Conservation (phyloP, 2,888 invertebrate species). For the Drosophila sordidula region DNA sequence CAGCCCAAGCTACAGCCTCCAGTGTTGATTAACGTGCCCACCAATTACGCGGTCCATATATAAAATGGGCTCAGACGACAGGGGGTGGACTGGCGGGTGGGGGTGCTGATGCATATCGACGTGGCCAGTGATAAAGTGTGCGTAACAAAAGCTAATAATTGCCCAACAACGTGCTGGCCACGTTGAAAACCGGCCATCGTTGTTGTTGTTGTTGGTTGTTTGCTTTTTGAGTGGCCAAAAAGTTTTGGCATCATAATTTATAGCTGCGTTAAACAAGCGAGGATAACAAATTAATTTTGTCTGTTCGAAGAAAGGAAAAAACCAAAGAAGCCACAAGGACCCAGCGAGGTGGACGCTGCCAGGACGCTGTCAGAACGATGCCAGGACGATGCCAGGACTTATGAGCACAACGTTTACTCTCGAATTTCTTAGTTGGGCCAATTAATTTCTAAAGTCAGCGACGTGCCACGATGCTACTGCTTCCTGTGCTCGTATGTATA, state of each 20-base stretch:
- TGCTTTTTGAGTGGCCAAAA: constrained; percentile 77
- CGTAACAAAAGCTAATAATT: constrained; percentile 79
- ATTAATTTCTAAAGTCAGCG: constrained; percentile 82
- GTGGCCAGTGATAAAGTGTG: constrained; percentile 75
- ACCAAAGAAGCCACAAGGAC: constrained; percentile 43
- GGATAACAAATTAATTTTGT: constrained; percentile 83
- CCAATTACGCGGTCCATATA: constrained; percentile 78
- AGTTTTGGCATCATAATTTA: constrained; percentile 80
- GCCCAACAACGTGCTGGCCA: constrained; percentile 71
- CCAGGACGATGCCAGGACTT: constrained; percentile 67
- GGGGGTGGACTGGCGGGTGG: neutral
- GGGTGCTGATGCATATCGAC: constrained; percentile 62
- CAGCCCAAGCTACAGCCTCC: constrained; percentile 20
- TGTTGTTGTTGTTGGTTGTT: constrained; percentile 42
- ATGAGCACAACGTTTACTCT: constrained; percentile 77
- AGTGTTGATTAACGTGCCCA: constrained; percentile 79
- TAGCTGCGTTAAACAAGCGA: constrained; percentile 80
- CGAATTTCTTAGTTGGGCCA: constrained; percentile 81
- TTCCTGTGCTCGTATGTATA: constrained; percentile 8
- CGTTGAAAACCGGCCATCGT: constrained; percentile 53
- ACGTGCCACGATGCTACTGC: constrained; percentile 53
- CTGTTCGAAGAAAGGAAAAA: constrained; percentile 52
- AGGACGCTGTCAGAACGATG: constrained; percentile 9
- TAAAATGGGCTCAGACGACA: constrained; percentile 40
- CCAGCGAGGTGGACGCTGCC: constrained; percentile 15